These are phyloP conservation scores for Capra hircus DNA, from an alignment of 2,113 vertebrate genomes.

Conservation along the genomic window DNA sequence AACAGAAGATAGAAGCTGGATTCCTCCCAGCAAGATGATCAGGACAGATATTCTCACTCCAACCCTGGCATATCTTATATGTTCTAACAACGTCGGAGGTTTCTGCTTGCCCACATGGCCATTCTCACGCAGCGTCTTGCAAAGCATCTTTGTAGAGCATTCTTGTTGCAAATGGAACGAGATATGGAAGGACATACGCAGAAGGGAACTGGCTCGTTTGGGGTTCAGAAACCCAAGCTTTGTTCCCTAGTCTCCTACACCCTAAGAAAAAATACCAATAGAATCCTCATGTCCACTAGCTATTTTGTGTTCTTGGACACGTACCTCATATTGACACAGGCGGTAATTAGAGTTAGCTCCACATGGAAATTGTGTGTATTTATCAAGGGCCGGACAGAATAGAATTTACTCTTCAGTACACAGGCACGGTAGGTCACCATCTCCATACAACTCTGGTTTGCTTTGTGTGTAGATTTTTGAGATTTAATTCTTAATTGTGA, in stretches of 20 bases:
- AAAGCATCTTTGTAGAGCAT: not conserved
- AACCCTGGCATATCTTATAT: not conserved
- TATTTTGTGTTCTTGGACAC: not conserved
- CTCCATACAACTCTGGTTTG: slow-evolving; percentile 16
- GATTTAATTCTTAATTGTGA: slow-evolving; percentile 62
- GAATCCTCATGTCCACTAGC: not conserved
- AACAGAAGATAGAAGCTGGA: not conserved
- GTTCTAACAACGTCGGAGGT: not conserved
- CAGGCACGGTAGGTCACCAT: slow-evolving; percentile 53
- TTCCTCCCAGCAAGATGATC: not conserved
- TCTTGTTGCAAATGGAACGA: not conserved
- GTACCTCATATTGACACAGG: slow-evolving; percentile 44
- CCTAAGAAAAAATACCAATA: not conserved
- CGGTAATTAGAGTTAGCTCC: slow-evolving; percentile 45
- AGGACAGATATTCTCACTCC: not conserved
- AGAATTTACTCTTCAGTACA: slow-evolving; percentile 58
- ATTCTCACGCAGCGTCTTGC: not conserved
- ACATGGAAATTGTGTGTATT: slow-evolving; percentile 60
- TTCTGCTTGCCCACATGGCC: not conserved
- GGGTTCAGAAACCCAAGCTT: not conserved
- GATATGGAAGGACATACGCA: not conserved
- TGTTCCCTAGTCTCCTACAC: not conserved
- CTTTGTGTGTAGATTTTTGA: slow-evolving; percentile 42
- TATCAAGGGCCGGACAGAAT: slow-evolving; percentile 45
- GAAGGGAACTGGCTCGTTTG: not conserved